Evolutionary conservation across 2,113 vertebrate genomes (phyloP).

Genomic region (Noturus placidus): DNA sequence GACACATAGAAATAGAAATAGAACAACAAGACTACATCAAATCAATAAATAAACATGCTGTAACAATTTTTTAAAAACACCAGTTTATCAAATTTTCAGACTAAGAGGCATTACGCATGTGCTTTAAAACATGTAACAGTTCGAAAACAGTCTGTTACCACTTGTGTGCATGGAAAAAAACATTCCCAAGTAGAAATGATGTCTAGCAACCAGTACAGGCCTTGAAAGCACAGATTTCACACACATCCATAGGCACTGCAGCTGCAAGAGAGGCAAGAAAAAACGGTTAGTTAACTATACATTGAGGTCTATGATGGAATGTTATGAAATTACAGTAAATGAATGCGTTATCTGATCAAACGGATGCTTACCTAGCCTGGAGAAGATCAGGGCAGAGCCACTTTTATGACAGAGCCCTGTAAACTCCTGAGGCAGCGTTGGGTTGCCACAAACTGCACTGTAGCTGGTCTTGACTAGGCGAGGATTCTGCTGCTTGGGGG

Average conservation of each 20-base stretch:
- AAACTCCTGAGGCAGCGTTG: constrained; percentile 75
- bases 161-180: constrained; percentile 1
- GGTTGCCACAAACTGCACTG: constrained; percentile 60
- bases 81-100: constrained; percentile 20
- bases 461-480: background rate
- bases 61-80: constrained; percentile 62
- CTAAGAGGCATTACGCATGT: constrained; percentile 32
- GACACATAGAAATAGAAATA: constrained; percentile 21
- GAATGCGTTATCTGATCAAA: background rate
- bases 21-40: constrained; percentile 30
- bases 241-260: constrained; percentile 66
- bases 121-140: constrained; percentile 67
- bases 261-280: constrained; percentile 37
- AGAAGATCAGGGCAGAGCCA: constrained; percentile 62
- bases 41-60: constrained; percentile 58
- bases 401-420: constrained; percentile 67
- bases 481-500: constrained; percentile 41
- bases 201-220: constrained; percentile 84
- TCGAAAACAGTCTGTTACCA: constrained; percentile 45
- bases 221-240: constrained; percentile 82
- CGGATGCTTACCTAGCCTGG: constrained; percentile 69
- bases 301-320: background rate
- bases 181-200: background rate
- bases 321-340: background rate
- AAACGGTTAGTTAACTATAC: background rate